Base-by-base conservation (phyloP, 2,113 vertebrate species). In the Pachyramphus minor region DNA sequence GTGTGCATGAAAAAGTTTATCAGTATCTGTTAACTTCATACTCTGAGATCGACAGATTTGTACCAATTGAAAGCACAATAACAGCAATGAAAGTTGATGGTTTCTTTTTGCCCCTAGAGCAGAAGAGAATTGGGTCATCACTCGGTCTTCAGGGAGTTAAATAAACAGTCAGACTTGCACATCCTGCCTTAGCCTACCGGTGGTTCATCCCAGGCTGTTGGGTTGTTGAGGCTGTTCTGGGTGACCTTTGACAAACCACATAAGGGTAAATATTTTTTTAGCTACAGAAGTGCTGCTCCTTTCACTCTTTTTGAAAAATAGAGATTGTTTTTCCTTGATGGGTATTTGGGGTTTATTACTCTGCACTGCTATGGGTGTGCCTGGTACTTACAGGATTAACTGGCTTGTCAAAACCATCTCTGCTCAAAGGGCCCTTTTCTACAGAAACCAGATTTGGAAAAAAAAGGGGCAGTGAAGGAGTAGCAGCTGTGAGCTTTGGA, bases 191-290 rank as follows among this genome's bases (percentile, higher is more conserved):
- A 39, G 76, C 7, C 28, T 6, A 69, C 55, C 9, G 5, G 25
- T 56, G 86, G 4, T 49, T 94, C 49, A 42, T 42, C 73, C 53
- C 55, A 52, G 42, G 44, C 83, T 58, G 7, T n/a, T 90, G 63
- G 59, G 20, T 37, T 52, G 25, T 37, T 67, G 64, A 71, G 55
- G 56, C 80, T 55, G 30, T 71, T 91, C 80, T 8, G 3, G 28
- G 15, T 93, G 83, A 91, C 87, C 79, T 95, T 59, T 93, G 81
- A 82, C 69, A 86, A 87, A 78, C 60, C 78, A 84, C 76, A 35
- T 60, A 49, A 28, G 63, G 63, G 82, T 95, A 95, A 91, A 78
- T 81, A 90, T 86, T 93, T 86, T 93, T 94, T 90, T 59, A 75
- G 69, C 35, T 60, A 15, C 42, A 76, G 47, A 93, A 92, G 84